Conservation (phyloP, 2,797 vertebrate genomes). For the Bovichtus diacanthus region DNA sequence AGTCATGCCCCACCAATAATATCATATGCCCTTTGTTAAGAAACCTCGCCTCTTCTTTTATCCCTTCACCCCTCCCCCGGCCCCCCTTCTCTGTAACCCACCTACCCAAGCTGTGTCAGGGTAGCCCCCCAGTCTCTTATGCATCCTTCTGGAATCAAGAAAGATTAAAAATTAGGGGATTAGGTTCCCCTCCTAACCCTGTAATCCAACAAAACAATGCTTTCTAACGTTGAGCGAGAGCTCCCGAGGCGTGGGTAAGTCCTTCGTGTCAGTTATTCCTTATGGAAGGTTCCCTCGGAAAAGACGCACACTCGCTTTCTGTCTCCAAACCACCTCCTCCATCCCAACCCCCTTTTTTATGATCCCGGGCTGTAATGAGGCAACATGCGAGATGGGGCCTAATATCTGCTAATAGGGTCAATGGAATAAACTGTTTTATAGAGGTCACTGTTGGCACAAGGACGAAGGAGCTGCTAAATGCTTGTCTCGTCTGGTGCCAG, state of each 20-base stretch:
- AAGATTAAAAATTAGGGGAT: conserved; percentile 86
- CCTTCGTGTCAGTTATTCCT: conserved; percentile 82
- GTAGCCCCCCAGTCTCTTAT: conserved; percentile 61
- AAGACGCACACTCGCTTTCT: conserved; percentile 73
- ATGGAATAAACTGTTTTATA: conserved; percentile 79
- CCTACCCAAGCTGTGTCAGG: conserved; percentile 75
- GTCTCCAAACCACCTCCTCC: conserved; percentile 59
- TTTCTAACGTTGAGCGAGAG: conserved; percentile 74
- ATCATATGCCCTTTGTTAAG: conserved; percentile 77
- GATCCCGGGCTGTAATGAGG: conserved; percentile 76
- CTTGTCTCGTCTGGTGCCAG: conserved; percentile 63
- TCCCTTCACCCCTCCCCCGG: conserved; percentile 41
- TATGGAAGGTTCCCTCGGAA: conserved; percentile 84
- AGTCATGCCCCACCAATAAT: conserved; percentile 42
- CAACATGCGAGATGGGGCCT: conserved; percentile 80
- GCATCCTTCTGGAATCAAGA: conserved; percentile 81
- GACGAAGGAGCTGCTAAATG: conserved; percentile 62
- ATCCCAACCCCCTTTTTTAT: conserved; percentile 71
- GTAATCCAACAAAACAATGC: conserved; percentile 87
- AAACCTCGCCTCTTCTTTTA: conserved; percentile 57
- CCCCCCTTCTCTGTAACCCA: conserved; percentile 55
- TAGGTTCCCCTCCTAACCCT: conserved; percentile 78
- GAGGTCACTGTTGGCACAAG: conserved; percentile 75
- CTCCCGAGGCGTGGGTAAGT: conserved; percentile 79
- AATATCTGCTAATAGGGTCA: conserved; percentile 84